Base-by-base conservation (phyloP, 2,113 vertebrate genomes). In the Thalassarche chlororhynchos region DNA sequence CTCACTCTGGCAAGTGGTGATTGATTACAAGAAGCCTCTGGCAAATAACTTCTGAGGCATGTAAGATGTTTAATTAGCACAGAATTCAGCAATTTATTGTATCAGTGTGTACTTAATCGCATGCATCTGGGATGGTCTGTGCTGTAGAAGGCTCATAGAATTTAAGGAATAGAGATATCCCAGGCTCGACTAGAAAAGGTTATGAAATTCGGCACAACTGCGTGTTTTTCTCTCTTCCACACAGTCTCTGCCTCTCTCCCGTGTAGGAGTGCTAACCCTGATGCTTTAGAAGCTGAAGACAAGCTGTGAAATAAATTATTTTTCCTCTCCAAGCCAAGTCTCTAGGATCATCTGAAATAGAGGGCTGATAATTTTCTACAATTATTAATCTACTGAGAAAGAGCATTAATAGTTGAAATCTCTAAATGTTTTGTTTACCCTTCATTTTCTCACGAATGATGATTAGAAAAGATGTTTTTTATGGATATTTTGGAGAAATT, bases 61-160 rank as follows among this genome's bases (percentile, higher is more conserved):
- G 11, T 5, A 23, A 26, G 5, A 3, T 61, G n/a, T 42, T 78
- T 91, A 82, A 87, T 89, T 55, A 76, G 57, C 65, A 1, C 1
- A 3, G 17, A n/a, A 90, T 71, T 74, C 24, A 8, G 1, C 4
- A 3, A 14, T 77, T 76, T 31, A 4, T 6, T 12, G 16, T 62
- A 8, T 69, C 44, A 4, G n/a, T 2, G 13, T 49, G 49, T 6
- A 4, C 12, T 58, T 40, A 15, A 28, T 49, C 0, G 0, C 1
- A 12, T 6, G 2, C 28, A 3, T 61, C 76, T 62, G 60, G 40
- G 38, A 28, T 32, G 66, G 32, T 9, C 29, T 18, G 44, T 49
- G 36, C 32, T 0, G 1, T 14, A 20, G 42, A 7, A 49, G 25
- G 16, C 81, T 58, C 3, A 0, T 5, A 8, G 38, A 52, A 12